Base-by-base conservation (phyloP, 2,888 invertebrate genomes). In the Eupithecia exiguata region DNA sequence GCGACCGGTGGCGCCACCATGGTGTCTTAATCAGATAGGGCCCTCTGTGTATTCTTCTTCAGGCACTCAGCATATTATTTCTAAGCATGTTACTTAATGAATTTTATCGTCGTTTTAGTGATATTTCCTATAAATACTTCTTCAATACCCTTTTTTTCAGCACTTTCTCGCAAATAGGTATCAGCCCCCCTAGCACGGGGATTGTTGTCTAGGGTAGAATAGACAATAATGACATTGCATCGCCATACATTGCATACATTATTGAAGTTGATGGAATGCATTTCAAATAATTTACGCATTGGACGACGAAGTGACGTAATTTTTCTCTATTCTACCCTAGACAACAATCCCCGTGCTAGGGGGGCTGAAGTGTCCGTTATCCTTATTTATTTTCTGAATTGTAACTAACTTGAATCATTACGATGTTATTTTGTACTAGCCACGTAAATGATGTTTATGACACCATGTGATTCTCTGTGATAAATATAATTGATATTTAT, bases 391-490 rank as follows among this genome's bases (percentile, higher is more conserved):
- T 78, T 71, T 74, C 69, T 43, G 62, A 63, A 38, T 38, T 38
- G 25, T 58, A 58, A 53, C 53, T 21, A 68, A 68, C 58, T 71
- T 62, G 70, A 74, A 74, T 71, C 74, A 71, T 75, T 76, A 75
- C 76, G 86, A 89, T 90, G 87, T 89, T 91, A 90, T 92, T 93
- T 94, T 94, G 89, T 94, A 94, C 91, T 92, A 93, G 91, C 90
- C 92, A 92, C 92, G 89, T 93, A 92, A 91, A 92, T 87, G 80
- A 92, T 92, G 92, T 93, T 94, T 93, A 91, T 92, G 90, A 94
- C 93, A 93, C 93, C 92, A 94, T 94, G 94, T 94, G 94, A 94
- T 94, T 94, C 94, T 93, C 94, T 94, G 94, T 94, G 94, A 94
- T 94, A 94, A 80, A 94, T 92, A 92, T 93, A 91, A 93, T 92